These are phyloP conservation scores for Montipora capitata DNA, from an alignment of 92 coral and sea anemone species.

Conservation along the genomic window DNA sequence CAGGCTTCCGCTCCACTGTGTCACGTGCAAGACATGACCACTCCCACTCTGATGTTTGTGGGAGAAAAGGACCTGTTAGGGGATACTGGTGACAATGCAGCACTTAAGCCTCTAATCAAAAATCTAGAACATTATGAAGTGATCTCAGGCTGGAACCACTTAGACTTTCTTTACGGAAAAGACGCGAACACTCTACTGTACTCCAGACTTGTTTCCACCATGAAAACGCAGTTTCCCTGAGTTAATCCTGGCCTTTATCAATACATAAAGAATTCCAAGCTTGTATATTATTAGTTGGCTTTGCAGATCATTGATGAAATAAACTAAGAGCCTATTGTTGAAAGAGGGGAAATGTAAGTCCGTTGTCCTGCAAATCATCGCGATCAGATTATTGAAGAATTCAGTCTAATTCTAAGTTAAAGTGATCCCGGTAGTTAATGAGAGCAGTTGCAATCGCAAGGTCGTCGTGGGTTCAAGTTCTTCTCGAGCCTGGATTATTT, in stretches of 20 bases:
- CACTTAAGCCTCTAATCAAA: constrained; percentile 68
- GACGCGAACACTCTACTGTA: constrained; percentile 81
- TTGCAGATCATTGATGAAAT: not conserved
- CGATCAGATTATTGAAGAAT: too few relatives aligned
- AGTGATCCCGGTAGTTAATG: too few relatives aligned
- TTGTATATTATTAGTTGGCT: not conserved
- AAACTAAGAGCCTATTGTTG: too few relatives aligned
- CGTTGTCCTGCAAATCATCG: too few relatives aligned
- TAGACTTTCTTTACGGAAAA: constrained; percentile 83
- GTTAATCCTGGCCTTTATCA: not conserved
- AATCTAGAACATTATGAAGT: constrained; percentile 77
- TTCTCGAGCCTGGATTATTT: too few relatives aligned
- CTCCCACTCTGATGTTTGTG: constrained; percentile 85
- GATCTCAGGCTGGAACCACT: constrained; percentile 80
- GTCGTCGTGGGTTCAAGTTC: too few relatives aligned
- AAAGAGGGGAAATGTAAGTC: too few relatives aligned
- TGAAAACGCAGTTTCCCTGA: not conserved
- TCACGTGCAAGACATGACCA: constrained; percentile 74
- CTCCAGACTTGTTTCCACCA: constrained; percentile 63
- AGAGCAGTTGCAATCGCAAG: too few relatives aligned
- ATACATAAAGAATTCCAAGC: not conserved
- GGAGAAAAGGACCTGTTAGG: constrained; percentile 86
- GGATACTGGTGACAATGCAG: constrained; percentile 81
- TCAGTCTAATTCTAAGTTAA: too few relatives aligned
- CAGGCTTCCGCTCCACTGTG: constrained; percentile 89